A percentile compares a stretch with the other conserved stretches of the same genome.
These are phyloP conservation scores for Paramisgurnus dabryanus DNA, from an alignment of 2,113 vertebrate species.

Conservation along the genomic window DNA sequence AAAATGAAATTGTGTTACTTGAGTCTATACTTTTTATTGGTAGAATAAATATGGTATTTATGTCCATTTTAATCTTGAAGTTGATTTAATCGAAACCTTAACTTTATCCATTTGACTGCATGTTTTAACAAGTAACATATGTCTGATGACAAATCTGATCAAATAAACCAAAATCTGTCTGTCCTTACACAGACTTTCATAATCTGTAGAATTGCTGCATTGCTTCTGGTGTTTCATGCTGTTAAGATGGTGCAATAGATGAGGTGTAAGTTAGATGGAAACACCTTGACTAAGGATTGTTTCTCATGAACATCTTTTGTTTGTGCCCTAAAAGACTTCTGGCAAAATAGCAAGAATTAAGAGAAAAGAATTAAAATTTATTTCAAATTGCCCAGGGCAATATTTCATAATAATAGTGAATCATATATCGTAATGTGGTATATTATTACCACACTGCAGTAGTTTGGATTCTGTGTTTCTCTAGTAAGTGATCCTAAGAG, in stretches of 20 bases:
- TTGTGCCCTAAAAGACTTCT: slow-evolving; percentile 4
- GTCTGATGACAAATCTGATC: not conserved
- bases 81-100: no score
- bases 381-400: not conserved
- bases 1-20: no score
- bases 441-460: not conserved
- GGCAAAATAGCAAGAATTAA: not conserved
- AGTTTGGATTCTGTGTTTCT: not conserved
- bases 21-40: no score
- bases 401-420: not conserved
- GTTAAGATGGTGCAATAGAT: not conserved
- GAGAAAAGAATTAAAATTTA: not conserved
- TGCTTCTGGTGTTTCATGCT: not conserved
- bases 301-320: not conserved
- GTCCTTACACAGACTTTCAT: no score
- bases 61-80: no score
- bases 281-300: not conserved
- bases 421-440: no score
- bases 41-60: no score
- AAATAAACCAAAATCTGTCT: not conserved
- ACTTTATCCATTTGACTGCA: not conserved
- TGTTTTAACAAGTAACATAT: not conserved
- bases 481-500: not conserved
- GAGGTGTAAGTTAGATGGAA: not conserved
- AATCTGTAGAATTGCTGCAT: no score